Evolutionary conservation across 2,113 vertebrate species (phyloP).

Genomic region (Myrmophylax atrothorax): DNA sequence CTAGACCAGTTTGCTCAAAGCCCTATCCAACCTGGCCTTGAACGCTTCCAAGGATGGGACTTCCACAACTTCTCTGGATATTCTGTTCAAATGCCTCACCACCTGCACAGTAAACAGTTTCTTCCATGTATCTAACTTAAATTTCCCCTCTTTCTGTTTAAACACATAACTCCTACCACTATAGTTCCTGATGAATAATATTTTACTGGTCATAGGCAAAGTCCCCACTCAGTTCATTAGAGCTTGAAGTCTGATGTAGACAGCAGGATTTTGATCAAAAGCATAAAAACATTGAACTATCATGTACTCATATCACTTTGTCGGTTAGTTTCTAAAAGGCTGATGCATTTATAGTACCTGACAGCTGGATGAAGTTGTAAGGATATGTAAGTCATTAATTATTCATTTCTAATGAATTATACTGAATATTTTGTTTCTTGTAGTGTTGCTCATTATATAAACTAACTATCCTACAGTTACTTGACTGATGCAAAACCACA

Average conservation of each 20-base stretch:
- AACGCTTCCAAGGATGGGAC: neutral
- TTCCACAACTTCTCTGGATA: neutral
- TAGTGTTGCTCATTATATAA: constrained; percentile 8
- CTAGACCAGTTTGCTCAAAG: neutral
- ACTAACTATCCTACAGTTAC: neutral
- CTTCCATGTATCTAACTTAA: neutral
- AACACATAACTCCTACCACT: neutral
- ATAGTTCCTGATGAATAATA: neutral
- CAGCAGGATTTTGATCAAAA: neutral
- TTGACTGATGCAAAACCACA: neutral
- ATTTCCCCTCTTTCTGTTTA: neutral
- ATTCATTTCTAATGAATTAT: constrained; percentile 50
- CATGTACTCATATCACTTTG: neutral
- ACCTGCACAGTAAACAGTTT: neutral
- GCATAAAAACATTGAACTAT: neutral
- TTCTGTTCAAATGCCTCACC: too few relatives aligned
- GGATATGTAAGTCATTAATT: constrained; percentile 6
- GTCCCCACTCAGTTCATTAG: neutral
- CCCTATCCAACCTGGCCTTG: neutral
- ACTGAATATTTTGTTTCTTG: constrained; percentile 15
- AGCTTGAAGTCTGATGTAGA: neutral
- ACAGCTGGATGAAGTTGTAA: constrained; percentile 10
- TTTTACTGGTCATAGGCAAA: neutral
- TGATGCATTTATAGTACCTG: neutral
- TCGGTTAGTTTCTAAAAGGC: neutral